Base-by-base conservation (phyloP, 2,113 vertebrate species). In the Phocoena phocoena region DNA sequence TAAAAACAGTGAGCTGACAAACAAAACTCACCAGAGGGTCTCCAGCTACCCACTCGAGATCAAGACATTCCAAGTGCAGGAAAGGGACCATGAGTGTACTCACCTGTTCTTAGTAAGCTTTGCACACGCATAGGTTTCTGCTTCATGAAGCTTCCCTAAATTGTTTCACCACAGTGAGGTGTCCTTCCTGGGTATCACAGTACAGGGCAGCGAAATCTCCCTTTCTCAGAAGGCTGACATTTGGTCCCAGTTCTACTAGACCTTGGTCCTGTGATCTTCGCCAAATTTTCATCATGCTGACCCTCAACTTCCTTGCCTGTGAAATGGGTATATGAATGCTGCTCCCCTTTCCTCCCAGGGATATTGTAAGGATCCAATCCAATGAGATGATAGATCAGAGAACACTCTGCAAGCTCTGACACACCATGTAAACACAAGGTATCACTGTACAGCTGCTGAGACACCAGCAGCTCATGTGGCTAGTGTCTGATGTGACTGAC, bases 51-150 rank as follows among this genome's bases (percentile, higher is more conserved):
- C 41, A 25, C 58, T 94, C 41, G 41, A 70, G 53, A 74, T 73
- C 21, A 28, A 44, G 38, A 23, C 15, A 50, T 53, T 47, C 17
- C 60, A 36, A 18, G 28, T 14, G 8, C 33, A 60, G 70, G 21
- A 73, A 41, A 25, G 31, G 11, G 13, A 14, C 21, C 31, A 8
- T n/a, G 63, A 31, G 21, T 5, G 1, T 5, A 62, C 44, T 8
- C 50, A 25, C 14, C 14, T n/a, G 33, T 47, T 47, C 73, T 74
- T 36, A 44, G 67, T 6, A 70, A 60, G 8, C 25, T 73, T 53
- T 21, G 70, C 47, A 33, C 0, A 4, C 0, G 6, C 0, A 0
- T 11, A 17, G 20, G 58, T 73, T 60, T 62, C 41, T 81, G 58
- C 53, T 80, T 63, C 23, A 5, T 3, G 33, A 79, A 58, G 41